Evolutionary conservation across 2,113 vertebrate species (phyloP).

Genomic region (Cettia cetti): DNA sequence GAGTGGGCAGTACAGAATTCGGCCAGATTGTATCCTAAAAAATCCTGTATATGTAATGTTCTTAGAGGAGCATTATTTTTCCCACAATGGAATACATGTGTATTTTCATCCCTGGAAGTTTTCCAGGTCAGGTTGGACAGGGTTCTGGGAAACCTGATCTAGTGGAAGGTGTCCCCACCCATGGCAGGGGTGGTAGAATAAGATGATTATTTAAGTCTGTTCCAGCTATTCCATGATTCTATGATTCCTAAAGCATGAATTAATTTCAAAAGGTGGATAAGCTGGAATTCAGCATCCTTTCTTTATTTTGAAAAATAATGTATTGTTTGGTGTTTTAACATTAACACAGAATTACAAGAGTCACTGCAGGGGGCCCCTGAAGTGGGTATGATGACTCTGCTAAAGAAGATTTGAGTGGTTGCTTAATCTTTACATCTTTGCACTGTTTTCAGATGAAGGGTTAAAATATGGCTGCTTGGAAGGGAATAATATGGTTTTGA

Average conservation of each 20-base stretch:
- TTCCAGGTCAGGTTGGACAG: neutral
- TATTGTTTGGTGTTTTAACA: neutral
- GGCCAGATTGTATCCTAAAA: neutral
- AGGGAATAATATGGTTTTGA: neutral
- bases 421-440: neutral
- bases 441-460: neutral
- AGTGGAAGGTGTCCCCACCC: too few relatives aligned
- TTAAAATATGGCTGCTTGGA: neutral
- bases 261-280: neutral
- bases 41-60: neutral
- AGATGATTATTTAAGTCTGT: neutral
- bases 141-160: neutral
- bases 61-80: neutral
- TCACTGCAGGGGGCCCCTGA: neutral
- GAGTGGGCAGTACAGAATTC: neutral
- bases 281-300: neutral
- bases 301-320: neutral
- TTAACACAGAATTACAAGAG: neutral
- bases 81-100: accelerated
- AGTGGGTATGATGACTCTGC: neutral
- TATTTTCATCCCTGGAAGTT: neutral
- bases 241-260: neutral
- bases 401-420: neutral
- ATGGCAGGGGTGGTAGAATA: too few relatives aligned
- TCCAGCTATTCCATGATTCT: neutral